Percentiles rank a stretch among this genome's conserved stretches.
Evolutionary conservation across 2,888 invertebrate species (phyloP).

Genomic region (Eupithecia subfuscata): DNA sequence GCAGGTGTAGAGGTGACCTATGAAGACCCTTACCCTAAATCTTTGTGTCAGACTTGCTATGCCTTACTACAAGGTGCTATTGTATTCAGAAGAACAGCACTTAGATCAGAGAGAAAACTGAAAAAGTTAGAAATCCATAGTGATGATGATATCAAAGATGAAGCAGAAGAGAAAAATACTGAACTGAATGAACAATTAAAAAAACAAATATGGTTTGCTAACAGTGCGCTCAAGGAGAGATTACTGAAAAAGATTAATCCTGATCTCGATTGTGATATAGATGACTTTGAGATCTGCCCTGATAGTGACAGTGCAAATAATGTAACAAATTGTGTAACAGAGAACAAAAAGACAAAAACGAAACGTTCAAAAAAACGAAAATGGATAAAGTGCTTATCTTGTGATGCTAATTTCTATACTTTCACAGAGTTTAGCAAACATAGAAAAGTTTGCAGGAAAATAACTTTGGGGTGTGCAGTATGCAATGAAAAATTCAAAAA

Average conservation of each 20-base stretch:
- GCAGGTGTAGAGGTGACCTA: constrained; percentile 59
- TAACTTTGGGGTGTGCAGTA: constrained; percentile 50
- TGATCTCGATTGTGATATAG: constrained; percentile 33
- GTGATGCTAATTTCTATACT: not conserved
- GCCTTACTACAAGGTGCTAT: constrained; percentile 67
- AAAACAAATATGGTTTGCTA: not conserved
- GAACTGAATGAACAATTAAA: not conserved
- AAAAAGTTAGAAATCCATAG: constrained; percentile 40
- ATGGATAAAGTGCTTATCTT: constrained; percentile 1
- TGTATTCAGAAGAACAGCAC: constrained; percentile 71
- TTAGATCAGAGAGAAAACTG: constrained; percentile 60
- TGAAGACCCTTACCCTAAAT: constrained; percentile 68
- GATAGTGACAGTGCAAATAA: constrained; percentile 29
- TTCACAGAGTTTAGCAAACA: not conserved
- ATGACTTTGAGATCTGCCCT: constrained; percentile 22
- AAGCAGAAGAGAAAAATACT: not conserved
- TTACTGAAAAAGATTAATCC: not conserved
- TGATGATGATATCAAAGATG: not conserved
- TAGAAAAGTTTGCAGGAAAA: constrained; percentile 1
- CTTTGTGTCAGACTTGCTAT: constrained; percentile 65
- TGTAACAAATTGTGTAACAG: constrained; percentile 18
- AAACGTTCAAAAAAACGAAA: constrained; percentile 1
- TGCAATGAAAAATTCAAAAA: constrained; percentile 65
- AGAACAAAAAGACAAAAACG: not conserved
- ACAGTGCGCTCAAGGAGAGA: constrained; percentile 3